These are phyloP conservation scores for Edolisoma coerulescens DNA, from an alignment of 2,113 vertebrate species.

Conservation along the genomic window DNA sequence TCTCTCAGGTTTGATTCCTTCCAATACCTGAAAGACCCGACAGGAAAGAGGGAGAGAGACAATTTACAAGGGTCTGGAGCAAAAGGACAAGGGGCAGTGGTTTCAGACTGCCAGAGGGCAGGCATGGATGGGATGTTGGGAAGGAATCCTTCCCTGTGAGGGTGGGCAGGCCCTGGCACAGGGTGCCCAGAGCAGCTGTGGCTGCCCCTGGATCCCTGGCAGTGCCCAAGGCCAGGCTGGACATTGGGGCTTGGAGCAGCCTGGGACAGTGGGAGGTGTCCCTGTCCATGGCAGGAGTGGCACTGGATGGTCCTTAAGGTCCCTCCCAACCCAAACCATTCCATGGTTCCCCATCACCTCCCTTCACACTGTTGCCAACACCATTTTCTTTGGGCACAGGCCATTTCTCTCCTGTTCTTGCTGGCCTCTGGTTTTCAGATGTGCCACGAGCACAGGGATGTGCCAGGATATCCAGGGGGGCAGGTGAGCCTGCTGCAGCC, in stretches of 20 bases:
- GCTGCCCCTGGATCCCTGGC: neutral
- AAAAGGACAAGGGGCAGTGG: neutral
- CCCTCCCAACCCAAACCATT: neutral
- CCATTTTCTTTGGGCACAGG: neutral
- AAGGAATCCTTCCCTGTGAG: rapidly evolving
- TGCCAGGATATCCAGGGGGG: neutral
- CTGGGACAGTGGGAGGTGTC: neutral
- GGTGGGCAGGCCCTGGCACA: neutral
- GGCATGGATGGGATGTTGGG: neutral
- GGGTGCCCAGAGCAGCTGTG: neutral
- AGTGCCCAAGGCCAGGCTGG: neutral
- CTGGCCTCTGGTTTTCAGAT: neutral
- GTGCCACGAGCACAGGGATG: neutral
- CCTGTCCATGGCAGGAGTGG: neutral
- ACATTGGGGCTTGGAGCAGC: neutral
- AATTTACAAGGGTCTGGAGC: neutral
- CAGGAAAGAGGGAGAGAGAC: neutral
- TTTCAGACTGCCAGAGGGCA: neutral
- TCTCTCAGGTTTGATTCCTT: neutral
- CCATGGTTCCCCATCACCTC: neutral
- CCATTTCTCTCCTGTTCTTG: neutral
- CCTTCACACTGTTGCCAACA: neutral
- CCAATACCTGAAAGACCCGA: neutral
- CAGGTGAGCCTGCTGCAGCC: neutral
- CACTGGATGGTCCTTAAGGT: neutral